phyloP scores from a whole-genome alignment of 2,113 vertebrate species.

The Urocolius indicus region DNA sequence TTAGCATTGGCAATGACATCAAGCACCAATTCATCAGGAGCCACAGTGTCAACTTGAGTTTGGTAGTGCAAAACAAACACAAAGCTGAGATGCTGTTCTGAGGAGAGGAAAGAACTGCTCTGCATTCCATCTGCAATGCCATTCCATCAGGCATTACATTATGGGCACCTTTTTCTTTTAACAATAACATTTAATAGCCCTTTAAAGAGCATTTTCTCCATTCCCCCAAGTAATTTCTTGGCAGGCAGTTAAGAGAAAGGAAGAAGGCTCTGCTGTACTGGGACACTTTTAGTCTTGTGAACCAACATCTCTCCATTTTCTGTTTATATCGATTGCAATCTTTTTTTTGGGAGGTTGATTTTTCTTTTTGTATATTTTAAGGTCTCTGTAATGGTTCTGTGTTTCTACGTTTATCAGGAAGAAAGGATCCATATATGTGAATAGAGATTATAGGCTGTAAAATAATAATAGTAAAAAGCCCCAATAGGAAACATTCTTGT shows the following conservation, averaged over 20 bases:
- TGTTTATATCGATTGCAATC: not conserved
- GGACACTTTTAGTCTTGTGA: not conserved
- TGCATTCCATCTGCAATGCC: not conserved
- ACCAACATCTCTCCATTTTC: not conserved
- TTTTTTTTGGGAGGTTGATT: not conserved
- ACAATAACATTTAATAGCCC: conserved; percentile 68
- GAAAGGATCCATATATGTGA: not conserved
- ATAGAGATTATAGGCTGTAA: not conserved
- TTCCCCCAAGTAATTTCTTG: conserved; percentile 69
- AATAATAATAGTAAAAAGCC: not conserved
- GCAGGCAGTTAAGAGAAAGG: conserved; percentile 56
- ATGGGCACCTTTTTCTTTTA: conserved; percentile 62
- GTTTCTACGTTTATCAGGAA: not conserved
- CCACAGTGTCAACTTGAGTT: conserved; percentile 22
- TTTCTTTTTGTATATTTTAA: not conserved
- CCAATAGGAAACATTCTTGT: not conserved
- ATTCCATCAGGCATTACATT: conserved; percentile 35
- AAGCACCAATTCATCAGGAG: conserved; percentile 51
- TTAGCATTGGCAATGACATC: conserved; percentile 17
- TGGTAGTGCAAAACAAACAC: conserved; percentile 57
- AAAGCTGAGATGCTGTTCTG: conserved; percentile 26
- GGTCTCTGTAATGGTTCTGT: not conserved
- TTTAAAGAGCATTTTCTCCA: conserved; percentile 62
- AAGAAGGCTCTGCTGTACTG: not conserved
- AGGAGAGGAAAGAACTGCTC: conserved; percentile 41